Percentiles rank a stretch among this genome's conserved stretches.
Conservation (phyloP, 2,797 vertebrate species). For the Aphelocoma californica region DNA sequence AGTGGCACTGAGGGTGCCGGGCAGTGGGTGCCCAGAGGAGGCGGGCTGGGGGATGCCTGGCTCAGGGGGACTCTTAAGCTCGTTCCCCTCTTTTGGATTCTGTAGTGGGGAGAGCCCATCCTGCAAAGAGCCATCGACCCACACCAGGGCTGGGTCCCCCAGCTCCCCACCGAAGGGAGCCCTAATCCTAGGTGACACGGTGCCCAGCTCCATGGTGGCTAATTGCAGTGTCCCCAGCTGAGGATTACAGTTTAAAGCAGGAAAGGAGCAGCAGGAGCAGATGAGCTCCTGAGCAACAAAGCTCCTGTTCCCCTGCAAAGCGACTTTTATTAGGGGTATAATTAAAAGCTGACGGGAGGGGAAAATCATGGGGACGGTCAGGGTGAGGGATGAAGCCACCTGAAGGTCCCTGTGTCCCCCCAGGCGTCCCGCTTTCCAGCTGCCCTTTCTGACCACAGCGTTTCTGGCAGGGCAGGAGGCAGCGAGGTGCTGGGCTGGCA, state of each 20-base stretch:
- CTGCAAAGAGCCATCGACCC: not conserved
- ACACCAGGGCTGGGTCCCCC: not conserved
- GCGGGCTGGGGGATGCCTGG: not conserved
- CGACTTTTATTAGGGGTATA: conserved; percentile 38
- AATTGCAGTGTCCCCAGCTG: conserved; percentile 63
- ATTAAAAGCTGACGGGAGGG: conserved; percentile 47
- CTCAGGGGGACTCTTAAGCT: not conserved
- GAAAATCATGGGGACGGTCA: not conserved
- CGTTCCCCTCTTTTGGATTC: fast-evolving
- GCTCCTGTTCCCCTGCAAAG: conserved; percentile 56
- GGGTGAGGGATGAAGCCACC: not conserved
- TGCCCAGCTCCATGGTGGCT: conserved; percentile 33
- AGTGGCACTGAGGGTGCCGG: not conserved
- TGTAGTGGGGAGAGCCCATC: not conserved
- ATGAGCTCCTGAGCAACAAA: conserved; percentile 66
- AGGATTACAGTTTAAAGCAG: conserved; percentile 52
- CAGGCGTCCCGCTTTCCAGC: not conserved
- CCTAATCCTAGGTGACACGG: conserved; percentile 30
- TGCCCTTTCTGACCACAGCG: not conserved
- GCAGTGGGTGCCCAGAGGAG: not conserved
- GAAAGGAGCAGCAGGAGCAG: conserved; percentile 67
- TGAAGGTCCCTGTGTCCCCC: not conserved
- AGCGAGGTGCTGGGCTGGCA: conserved; percentile 39
- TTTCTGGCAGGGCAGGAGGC: conserved; percentile 49
- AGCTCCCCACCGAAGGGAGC: not conserved